Percentiles rank a stretch among this genome's conserved stretches.
These are phyloP conservation scores for Euproctis similis DNA, from an alignment of 2,888 invertebrate species.

Conservation along the genomic window DNA sequence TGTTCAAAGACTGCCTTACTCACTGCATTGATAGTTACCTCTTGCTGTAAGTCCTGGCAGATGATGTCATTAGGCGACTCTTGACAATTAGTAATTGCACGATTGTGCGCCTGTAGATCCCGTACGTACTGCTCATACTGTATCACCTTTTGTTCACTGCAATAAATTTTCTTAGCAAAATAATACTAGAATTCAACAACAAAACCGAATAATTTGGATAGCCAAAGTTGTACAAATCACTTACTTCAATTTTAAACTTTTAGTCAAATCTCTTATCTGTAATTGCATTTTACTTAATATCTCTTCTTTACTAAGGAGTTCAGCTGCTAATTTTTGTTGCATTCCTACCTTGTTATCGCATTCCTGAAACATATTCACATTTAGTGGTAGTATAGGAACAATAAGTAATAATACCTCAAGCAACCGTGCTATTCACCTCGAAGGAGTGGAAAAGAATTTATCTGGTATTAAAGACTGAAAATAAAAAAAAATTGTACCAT, in stretches of 20 bases:
- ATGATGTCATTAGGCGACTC: slow-evolving; percentile 42
- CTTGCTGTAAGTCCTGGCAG: slow-evolving; percentile 57
- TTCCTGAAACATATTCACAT: slow-evolving; percentile 38
- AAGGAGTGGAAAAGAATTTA: slow-evolving; percentile 32
- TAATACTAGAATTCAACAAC: background rate
- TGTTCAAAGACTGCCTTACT: too few species aligned
- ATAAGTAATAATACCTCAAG: slow-evolving; percentile 2
- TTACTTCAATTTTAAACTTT: slow-evolving; percentile 62
- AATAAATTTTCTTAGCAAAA: slow-evolving; percentile 13
- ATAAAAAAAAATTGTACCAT: slow-evolving; percentile 21
- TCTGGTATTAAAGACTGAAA: slow-evolving; percentile 56
- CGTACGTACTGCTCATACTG: slow-evolving; percentile 62
- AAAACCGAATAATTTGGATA: slow-evolving; percentile 1
- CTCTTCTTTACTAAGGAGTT: slow-evolving; percentile 65
- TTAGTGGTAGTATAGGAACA: background rate
- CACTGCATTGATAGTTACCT: too few species aligned
- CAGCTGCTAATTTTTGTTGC: slow-evolving; percentile 66
- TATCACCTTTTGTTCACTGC: slow-evolving; percentile 62
- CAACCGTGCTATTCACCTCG: slow-evolving; percentile 30
- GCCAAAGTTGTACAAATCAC: slow-evolving; percentile 10
- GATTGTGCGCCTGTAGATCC: slow-evolving; percentile 47
- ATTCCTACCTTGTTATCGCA: slow-evolving; percentile 59
- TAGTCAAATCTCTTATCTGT: slow-evolving; percentile 58
- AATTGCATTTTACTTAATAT: slow-evolving; percentile 58
- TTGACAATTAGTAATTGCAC: slow-evolving; percentile 36